Evolutionary conservation across 2,113 vertebrate genomes (phyloP).

Genomic region (Columba janthina): DNA sequence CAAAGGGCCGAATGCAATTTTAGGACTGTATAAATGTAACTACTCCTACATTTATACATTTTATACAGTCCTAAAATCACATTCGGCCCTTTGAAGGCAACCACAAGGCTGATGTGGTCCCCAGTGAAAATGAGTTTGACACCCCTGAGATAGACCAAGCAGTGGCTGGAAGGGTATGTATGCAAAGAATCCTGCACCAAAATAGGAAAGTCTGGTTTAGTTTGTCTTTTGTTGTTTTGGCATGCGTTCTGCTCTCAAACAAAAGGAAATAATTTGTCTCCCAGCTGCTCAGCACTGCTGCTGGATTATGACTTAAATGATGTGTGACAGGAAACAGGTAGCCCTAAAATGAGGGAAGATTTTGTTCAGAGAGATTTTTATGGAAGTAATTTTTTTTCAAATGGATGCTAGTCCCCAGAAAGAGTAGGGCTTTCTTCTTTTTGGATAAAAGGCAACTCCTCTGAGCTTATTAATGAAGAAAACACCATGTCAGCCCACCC

Average conservation of each 20-base stretch:
- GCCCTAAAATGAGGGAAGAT: neutral
- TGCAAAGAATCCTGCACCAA: neutral
- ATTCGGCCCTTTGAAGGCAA: too few species aligned
- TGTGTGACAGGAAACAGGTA: neutral
- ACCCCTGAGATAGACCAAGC: neutral
- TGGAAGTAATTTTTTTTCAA: neutral
- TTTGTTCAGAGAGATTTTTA: neutral
- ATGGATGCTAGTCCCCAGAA: neutral
- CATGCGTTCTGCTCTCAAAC: neutral
- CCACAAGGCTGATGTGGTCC: too few species aligned
- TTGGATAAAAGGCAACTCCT: neutral
- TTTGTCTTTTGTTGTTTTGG: neutral
- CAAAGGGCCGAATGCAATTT: too few species aligned
- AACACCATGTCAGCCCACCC: neutral
- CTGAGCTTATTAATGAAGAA: neutral
- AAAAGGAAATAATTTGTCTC: neutral
- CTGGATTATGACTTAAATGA: neutral
- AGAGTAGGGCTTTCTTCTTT: neutral
- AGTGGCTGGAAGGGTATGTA: neutral
- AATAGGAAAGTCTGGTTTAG: neutral
- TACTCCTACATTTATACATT: too few species aligned
- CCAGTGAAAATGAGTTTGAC: too few species aligned
- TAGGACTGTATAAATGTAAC: too few species aligned
- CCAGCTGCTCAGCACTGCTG: neutral
- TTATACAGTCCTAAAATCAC: too few species aligned